Base-by-base conservation (phyloP, 2,797 vertebrate species). In the Pogonophryne albipinna region DNA sequence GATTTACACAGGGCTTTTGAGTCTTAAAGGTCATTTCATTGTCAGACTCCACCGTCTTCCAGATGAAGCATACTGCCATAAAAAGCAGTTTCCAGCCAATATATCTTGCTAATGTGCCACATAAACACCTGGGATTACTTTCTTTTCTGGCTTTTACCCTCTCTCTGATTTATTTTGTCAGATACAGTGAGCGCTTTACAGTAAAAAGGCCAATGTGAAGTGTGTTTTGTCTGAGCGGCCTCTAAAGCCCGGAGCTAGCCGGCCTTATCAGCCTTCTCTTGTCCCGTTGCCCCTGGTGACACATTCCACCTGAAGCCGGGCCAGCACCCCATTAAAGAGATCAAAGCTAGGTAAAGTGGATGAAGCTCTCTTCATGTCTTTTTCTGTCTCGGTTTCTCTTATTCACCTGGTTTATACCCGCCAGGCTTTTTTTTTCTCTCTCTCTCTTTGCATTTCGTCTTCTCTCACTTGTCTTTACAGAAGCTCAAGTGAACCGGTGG, bases 291-390 rank as follows among this genome's bases (percentile, higher is more conserved):
- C 89, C 81, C 34, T 85, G 87, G 79, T 44, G 62, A 93, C 91
- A 89, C 84, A 87, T 90, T 90, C 87, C 81, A 90, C 79, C 88
- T 94, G 90, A 92, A 91, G 76, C 3, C 44, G 74, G 63, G 88
- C 92, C 90, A 93, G 82, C 72, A 86, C 73, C 87, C 90, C 89
- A 93, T 94, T 94, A 92, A 89, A 74, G 78, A 91, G 90, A 93
- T 94, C 86, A 94, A 93, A 94, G 92, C 87, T 69, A 63, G 59
- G 51, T 56, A 78, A 88, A 90, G 84, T 87, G 82, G 83, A 88
- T 88, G 76, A 82, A 87, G 64, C 87, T 47, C 84, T 79, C 46
- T 81, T 53, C 46, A 17, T 58, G 57, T 71, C 17, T 86, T 42
- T 62, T 31, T 73, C 58, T 72, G 9, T 61, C 45, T 72, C 20